Evolutionary conservation across 2,113 vertebrate genomes (phyloP).

Genomic region (Centropus unirufus): DNA sequence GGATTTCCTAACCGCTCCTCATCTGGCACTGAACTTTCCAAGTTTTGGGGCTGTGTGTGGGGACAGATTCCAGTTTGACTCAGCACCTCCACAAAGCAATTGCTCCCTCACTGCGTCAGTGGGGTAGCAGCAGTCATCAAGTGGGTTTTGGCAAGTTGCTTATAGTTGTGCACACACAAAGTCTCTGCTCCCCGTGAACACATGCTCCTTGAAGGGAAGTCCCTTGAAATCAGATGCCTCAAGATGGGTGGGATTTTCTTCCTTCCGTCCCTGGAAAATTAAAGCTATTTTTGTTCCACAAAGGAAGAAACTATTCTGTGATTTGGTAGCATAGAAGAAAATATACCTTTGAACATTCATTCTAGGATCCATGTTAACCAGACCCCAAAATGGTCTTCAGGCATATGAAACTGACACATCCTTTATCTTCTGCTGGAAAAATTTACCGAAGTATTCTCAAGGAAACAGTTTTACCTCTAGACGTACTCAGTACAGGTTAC

Average conservation of each 20-base stretch:
- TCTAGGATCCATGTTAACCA: background rate
- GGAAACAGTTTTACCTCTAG: background rate
- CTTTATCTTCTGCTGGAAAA: background rate
- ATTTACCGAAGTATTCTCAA: background rate
- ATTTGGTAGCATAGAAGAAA: background rate
- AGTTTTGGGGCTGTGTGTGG: background rate
- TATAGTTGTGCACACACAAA: background rate
- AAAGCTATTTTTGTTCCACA: background rate
- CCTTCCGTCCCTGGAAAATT: background rate
- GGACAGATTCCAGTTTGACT: background rate
- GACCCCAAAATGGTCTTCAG: background rate
- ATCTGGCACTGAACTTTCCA: background rate
- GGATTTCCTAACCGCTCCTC: background rate
- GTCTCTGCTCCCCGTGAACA: constrained; percentile 17
- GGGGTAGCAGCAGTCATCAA: background rate
- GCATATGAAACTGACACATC: background rate
- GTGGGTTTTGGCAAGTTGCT: background rate
- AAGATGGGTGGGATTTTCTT: constrained; percentile 15
- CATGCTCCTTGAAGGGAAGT: background rate
- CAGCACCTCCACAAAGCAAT: background rate
- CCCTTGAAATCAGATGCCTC: constrained; percentile 24
- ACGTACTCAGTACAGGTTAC: background rate
- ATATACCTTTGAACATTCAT: background rate
- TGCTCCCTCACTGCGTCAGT: background rate
- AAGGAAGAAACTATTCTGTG: background rate